Base-by-base conservation (phyloP, 2,113 vertebrate species). In the Herpailurus yagouaroundi region DNA sequence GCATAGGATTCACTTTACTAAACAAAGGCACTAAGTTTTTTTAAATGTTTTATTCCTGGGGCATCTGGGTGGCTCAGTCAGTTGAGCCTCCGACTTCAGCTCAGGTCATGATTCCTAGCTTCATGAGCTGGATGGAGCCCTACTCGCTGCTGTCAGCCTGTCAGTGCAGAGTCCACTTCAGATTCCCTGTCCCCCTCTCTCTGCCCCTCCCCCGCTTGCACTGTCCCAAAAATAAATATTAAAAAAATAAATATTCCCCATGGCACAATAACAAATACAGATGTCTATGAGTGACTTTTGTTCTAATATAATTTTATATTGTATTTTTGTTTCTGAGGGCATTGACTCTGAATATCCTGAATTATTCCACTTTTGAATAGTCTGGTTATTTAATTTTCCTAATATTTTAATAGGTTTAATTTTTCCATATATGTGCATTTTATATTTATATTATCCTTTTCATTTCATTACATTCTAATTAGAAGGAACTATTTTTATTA, bases 291-390 rank as follows among this genome's bases (percentile, higher is more conserved):
- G 68, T 76, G 9, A 33, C 18, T 13, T 95, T 79, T 95, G 7
- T 52, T 60, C 48, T 45, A 64, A 66, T 60, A 25, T 33, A 96
- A 80, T 64, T 93, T 93, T 91, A 31, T 82, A 48, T 57, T 80
- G 1, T 15, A 71, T 84, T 95, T 94, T 87, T 95, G 7, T 63
- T 95, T 81, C 21, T 86, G 68, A 23, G 7, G 23, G 12, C 19
- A 21, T 33, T 81, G 23, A 52, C 25, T 93, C 18, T 77, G 52
- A 76, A 83, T 68, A 45, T 87, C 95, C 48, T 74, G 69, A 88
- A 64, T 92, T 89, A 82, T 63, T 89, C 14, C 74, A 36, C 7
- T 91, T 88, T 77, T 95, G 60, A 96, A 69, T 80, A 79, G 81
- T n/a, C 11, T 88, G 5, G 0, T 86, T 10, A 79, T 90, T 83